phyloP scores from a whole-genome alignment of 2,797 vertebrate genomes.

The Halcyon leucocephala region DNA sequence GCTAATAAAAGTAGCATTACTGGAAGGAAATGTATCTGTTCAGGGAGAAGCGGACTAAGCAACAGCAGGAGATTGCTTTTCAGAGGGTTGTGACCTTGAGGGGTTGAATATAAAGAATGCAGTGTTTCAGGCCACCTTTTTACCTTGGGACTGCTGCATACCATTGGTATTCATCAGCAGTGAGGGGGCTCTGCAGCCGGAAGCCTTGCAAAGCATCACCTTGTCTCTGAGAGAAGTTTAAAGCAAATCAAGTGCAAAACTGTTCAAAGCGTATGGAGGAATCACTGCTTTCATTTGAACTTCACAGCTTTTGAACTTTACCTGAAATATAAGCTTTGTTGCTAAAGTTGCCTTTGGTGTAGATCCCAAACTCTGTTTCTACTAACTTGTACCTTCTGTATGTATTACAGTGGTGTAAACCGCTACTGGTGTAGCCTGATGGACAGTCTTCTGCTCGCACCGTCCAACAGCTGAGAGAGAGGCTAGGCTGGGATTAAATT shows the following conservation, averaged over 20 bases:
- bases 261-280: neutral
- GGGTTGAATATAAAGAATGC: neutral
- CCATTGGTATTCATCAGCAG: neutral
- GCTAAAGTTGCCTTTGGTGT: neutral
- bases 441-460: neutral
- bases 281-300: neutral
- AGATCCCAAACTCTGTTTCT: neutral
- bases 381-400: neutral
- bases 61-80: conserved; percentile 30
- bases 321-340: neutral
- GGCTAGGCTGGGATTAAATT: neutral
- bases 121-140: conserved; percentile 40
- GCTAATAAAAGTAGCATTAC: neutral
- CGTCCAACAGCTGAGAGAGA: neutral
- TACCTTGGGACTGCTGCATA: conserved; percentile 26
- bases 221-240: neutral
- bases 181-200: neutral
- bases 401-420: neutral
- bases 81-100: conserved; percentile 29
- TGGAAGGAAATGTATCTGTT: neutral
- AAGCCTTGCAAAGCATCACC: neutral
- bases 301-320: neutral
- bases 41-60: neutral
- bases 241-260: neutral
- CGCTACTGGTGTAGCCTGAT: neutral